phyloP scores from a whole-genome alignment of 2,113 vertebrate species.

The Laterallus jamaicensis region DNA sequence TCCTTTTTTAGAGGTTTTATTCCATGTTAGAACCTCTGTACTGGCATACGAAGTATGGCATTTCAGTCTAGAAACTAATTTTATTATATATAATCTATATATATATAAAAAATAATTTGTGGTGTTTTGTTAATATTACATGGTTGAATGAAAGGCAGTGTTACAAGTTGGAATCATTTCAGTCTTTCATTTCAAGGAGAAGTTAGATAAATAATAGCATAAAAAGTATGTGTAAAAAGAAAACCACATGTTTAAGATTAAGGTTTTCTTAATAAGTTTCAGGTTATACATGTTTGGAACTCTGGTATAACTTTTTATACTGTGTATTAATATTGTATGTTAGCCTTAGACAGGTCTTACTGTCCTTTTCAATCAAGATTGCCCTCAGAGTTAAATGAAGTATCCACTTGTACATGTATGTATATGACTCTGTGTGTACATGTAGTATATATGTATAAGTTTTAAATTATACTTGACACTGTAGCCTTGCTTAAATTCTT shows the following conservation, averaged over 20 bases:
- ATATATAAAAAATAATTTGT: neutral
- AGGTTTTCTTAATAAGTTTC: neutral
- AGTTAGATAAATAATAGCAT: neutral
- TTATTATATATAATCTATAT: neutral
- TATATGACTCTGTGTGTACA: neutral
- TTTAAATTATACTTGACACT: neutral
- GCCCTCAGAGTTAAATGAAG: neutral
- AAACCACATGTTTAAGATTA: neutral
- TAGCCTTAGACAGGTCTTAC: neutral
- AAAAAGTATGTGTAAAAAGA: neutral
- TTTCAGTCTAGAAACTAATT: neutral
- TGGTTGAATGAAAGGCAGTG: neutral
- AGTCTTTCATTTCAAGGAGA: neutral
- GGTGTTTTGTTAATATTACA: neutral
- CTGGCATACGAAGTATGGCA: neutral
- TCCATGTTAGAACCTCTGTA: neutral
- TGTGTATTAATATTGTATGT: neutral
- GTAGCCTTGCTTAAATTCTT: neutral
- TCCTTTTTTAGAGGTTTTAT: neutral
- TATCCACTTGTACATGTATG: accelerated
- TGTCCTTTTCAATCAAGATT: neutral
- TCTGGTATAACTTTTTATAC: neutral
- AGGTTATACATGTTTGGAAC: neutral
- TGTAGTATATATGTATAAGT: neutral
- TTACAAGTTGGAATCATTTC: neutral